phyloP scores from a whole-genome alignment of 2,797 vertebrate genomes.

The Catharus ustulatus region DNA sequence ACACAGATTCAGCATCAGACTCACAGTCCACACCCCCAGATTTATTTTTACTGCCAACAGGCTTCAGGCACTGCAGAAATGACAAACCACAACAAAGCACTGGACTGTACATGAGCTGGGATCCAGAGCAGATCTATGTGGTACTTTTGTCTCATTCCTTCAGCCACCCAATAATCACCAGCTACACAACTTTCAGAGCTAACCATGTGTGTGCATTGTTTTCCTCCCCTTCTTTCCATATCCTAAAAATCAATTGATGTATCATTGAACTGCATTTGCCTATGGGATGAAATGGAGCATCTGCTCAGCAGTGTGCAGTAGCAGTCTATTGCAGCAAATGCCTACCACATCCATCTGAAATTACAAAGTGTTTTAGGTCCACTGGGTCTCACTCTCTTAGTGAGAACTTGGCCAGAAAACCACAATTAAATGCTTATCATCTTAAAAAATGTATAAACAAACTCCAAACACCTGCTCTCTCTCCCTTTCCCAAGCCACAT shows the following conservation, averaged over 20 bases:
- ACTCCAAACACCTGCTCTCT: neutral
- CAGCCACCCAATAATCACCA: neutral
- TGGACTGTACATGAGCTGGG: neutral
- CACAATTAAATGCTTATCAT: neutral
- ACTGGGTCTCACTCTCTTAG: neutral
- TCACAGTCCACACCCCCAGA: neutral
- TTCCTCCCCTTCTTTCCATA: neutral
- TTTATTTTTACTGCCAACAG: neutral
- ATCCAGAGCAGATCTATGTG: neutral
- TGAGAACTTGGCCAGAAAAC: neutral
- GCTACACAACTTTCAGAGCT: neutral
- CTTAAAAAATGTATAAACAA: neutral
- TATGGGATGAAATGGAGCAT: conserved; percentile 14
- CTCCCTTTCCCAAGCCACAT: neutral
- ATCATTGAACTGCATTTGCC: neutral
- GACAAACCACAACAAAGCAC: neutral
- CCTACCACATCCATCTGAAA: conserved; percentile 30
- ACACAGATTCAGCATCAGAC: neutral
- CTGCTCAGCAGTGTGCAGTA: neutral
- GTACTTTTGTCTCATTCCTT: neutral
- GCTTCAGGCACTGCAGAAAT: neutral
- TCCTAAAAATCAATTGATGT: conserved; percentile 21
- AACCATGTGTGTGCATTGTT: neutral
- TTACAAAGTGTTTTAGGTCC: neutral
- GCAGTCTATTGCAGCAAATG: neutral